Conservation (phyloP, 2,797 vertebrate genomes). For the Lagocephalus sceleratus region DNA sequence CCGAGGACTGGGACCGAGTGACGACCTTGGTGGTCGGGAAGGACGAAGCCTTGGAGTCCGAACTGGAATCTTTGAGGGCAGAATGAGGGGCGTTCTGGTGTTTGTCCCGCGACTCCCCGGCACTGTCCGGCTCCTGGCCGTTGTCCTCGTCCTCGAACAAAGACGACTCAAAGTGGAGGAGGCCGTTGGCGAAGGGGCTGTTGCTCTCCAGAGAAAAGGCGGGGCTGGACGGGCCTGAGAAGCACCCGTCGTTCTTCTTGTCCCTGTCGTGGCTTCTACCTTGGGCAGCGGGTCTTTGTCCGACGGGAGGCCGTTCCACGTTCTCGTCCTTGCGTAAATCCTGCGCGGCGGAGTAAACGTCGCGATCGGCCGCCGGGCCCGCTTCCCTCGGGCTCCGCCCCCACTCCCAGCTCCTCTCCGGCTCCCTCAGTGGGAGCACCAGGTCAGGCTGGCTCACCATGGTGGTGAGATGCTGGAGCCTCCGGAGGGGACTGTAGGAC, state of each 20-base stretch:
- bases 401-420: slow-evolving; percentile 56
- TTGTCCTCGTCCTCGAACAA: slow-evolving; percentile 76
- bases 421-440: slow-evolving; percentile 47
- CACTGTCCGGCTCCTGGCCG: slow-evolving; percentile 24
- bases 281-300: slow-evolving; percentile 14
- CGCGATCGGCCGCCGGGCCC: slow-evolving; percentile 41
- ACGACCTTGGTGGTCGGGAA: slow-evolving; percentile 52
- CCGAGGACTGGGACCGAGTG: slow-evolving; percentile 70
- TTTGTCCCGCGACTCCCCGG: slow-evolving; percentile 23
- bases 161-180: slow-evolving; percentile 80
- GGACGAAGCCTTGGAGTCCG: slow-evolving; percentile 15
- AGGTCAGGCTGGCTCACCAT: slow-evolving; percentile 82
- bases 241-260: slow-evolving; percentile 52
- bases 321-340: slow-evolving; percentile 24
- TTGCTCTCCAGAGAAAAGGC: slow-evolving; percentile 77
- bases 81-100: slow-evolving; percentile 14
- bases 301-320: slow-evolving; percentile 13
- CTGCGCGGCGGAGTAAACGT: slow-evolving; percentile 38
- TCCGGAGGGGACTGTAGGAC: slow-evolving; percentile 84
- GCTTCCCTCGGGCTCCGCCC: slow-evolving; percentile 35
- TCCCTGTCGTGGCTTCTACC: slow-evolving; percentile 20
- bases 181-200: slow-evolving; percentile 76
- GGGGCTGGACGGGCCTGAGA: slow-evolving; percentile 72
- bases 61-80: slow-evolving; percentile 4
- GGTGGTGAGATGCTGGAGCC: slow-evolving; percentile 87